phyloP scores from a whole-genome alignment of 37 sponge, comb jelly and placozoan genomes.

The Haliclona indistincta region DNA sequence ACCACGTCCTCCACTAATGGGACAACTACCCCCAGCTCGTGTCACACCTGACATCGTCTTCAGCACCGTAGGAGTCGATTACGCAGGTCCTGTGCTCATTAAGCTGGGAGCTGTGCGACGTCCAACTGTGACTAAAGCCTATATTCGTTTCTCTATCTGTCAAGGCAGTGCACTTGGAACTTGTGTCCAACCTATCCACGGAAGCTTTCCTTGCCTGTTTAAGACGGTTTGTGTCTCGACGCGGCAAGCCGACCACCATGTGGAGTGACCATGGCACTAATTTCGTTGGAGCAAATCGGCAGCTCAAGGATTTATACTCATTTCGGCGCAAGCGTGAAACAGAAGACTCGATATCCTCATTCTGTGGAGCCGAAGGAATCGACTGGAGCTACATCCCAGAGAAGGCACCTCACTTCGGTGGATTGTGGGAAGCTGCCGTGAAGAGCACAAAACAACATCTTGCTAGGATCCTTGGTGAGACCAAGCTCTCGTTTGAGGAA shows the following conservation, averaged over 20 bases:
- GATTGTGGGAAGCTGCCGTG: conserved; percentile 37
- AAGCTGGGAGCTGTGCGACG: conserved; percentile 22
- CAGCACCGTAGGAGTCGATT: conserved; percentile 42
- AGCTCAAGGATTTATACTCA: conserved; percentile 27
- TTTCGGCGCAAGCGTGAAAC: conserved; percentile 12
- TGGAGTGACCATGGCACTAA: conserved; percentile 62
- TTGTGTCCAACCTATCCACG: conserved; percentile 33
- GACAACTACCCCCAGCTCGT: conserved; percentile 37
- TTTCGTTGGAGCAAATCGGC: conserved; percentile 27
- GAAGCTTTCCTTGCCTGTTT: conserved; percentile 39
- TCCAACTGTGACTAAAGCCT: conserved; percentile 13
- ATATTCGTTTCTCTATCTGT: conserved; percentile 27
- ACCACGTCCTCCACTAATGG: conserved; percentile 28
- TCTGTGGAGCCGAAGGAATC: conserved; percentile 30
- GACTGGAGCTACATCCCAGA: conserved; percentile 38
- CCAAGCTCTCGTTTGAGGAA: conserved; percentile 13
- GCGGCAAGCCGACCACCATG: conserved; percentile 37
- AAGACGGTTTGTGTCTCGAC: conserved; percentile 28
- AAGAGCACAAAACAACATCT: conserved; percentile 14
- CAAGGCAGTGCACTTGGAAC: conserved; percentile 55
- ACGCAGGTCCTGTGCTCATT: conserved; percentile 47
- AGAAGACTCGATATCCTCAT: conserved; percentile 16
- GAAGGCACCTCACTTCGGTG: conserved; percentile 33
- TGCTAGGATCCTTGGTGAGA: neutral
- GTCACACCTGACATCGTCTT: conserved; percentile 25